phyloP scores from a whole-genome alignment of 2,888 invertebrate genomes.

The Drosophila fulvimacula region DNA sequence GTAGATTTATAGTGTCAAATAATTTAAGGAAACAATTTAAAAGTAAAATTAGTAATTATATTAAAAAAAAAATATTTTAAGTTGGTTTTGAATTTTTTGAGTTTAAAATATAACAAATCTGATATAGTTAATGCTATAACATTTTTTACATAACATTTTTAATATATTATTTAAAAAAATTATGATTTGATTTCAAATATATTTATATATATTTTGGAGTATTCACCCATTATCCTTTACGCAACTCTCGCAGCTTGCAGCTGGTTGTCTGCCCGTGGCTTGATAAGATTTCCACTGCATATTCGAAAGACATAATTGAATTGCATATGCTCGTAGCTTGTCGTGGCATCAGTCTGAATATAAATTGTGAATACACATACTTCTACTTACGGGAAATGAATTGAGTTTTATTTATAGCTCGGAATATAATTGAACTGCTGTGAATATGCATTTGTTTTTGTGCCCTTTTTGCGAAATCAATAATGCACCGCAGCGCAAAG shows the following conservation, averaged over 20 bases:
- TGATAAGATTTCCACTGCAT: conserved; percentile 17
- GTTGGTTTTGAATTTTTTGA: too few relatives aligned
- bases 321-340: conserved; percentile 25
- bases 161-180: not conserved
- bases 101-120: too few relatives aligned
- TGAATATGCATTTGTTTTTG: conserved; percentile 6
- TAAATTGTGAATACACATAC: conserved; percentile 4
- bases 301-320: conserved; percentile 46
- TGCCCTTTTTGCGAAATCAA: conserved; percentile 9
- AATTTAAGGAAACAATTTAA: too few relatives aligned
- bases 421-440: not conserved
- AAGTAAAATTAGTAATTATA: too few relatives aligned
- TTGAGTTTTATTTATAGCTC: conserved; percentile 23
- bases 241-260: conserved; percentile 16
- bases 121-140: too few relatives aligned
- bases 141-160: too few relatives aligned
- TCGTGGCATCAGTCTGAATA: conserved; percentile 18
- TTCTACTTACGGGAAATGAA: conserved; percentile 8
- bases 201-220: too few relatives aligned
- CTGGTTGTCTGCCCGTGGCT: conserved; percentile 2
- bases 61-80: too few relatives aligned
- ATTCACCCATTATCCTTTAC: not conserved
- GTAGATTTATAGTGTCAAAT: too few relatives aligned
- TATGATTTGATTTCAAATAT: too few relatives aligned
- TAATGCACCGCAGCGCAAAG: conserved; percentile 17